Conservation (phyloP, 2,888 invertebrate species). For the Eubasilissa splendida region DNA sequence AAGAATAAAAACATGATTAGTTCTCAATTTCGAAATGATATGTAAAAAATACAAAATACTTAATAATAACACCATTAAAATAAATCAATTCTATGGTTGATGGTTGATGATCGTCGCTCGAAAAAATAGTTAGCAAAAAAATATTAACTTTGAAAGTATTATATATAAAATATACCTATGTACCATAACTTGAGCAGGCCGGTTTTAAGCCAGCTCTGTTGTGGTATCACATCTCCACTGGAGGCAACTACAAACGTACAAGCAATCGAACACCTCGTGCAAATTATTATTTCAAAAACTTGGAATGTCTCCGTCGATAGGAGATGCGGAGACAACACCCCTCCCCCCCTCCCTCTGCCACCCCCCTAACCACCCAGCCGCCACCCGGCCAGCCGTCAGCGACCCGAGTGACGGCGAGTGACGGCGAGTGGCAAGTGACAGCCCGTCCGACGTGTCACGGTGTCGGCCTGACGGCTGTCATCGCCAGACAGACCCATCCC, state of each 20-base stretch:
- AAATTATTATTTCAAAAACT: slow-evolving; percentile 10
- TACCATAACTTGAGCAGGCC: not conserved
- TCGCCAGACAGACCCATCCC: slow-evolving; percentile 51
- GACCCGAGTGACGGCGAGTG: slow-evolving; percentile 49
- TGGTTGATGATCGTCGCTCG: no score
- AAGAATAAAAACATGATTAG: not conserved
- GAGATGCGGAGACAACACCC: slow-evolving; percentile 31
- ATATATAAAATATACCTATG: not conserved
- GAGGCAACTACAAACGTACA: not conserved
- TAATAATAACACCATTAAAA: no score
- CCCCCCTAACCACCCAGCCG: not conserved
- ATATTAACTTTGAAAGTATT: no score
- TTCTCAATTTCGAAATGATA: not conserved
- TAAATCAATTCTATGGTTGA: no score
- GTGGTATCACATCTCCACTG: not conserved
- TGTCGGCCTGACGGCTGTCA: slow-evolving; percentile 54
- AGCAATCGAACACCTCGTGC: slow-evolving; percentile 7
- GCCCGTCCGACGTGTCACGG: slow-evolving; percentile 56
- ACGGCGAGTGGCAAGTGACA: slow-evolving; percentile 45
- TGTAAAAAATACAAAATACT: no score
- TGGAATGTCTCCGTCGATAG: slow-evolving; percentile 33
- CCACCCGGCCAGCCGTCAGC: slow-evolving; percentile 6
- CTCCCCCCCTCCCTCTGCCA: not conserved
- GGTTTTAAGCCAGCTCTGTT: not conserved
- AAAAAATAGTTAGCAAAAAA: no score